Evolutionary conservation across 2,113 vertebrate species (phyloP), one percentile per base, ranked within the genome.

Genomic region (Prionailurus bengalensis): DNA sequence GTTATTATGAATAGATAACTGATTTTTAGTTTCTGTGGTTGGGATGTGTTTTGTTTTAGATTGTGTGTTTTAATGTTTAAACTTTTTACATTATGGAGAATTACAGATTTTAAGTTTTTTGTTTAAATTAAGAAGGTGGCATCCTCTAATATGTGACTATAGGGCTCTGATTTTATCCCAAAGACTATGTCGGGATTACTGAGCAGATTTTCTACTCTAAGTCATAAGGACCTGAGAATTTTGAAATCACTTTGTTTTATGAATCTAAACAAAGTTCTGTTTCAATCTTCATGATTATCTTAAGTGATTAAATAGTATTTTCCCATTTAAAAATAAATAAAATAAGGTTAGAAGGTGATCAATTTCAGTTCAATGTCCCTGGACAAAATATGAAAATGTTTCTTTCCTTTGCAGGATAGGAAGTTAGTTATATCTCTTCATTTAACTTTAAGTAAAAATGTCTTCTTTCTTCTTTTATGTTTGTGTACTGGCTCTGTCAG

Each of bases 261-360:
- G 53, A 94, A 68, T 82, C 39, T 66, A 15, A 89, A 14, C 14
- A 92, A 45, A 82, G 16, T 89, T 95, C 45, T 58, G 23, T 79
- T 86, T 92, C 10, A 89, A 66, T 90, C 63, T 48, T 87, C 70
- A 78, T 27, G 23, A 48, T 94, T 89, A 65, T 89, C 25, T 45
- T 95, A 89, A 53, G 79, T 36, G 79, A 93, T 80, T 81, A 91
- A 83, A 81, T n/a, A 42, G 53, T n/a, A 94, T 33, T 76, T 87
- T 84, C 45, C 33, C n/a, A 81, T 71, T 39, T 78, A 8, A 87
- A 76, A 45, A 74, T 63, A 33, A 83, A 81, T 19, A n/a, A 84
- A 74, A 27, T 39, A 45, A 76, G 13, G 73, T 76, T 76, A 76
- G 31, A 39, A 88, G 14, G 33, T 68, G 27, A 42, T 61, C 31